phyloP scores from a whole-genome alignment of 2,888 invertebrate species.

The Parnassius orleans region DNA sequence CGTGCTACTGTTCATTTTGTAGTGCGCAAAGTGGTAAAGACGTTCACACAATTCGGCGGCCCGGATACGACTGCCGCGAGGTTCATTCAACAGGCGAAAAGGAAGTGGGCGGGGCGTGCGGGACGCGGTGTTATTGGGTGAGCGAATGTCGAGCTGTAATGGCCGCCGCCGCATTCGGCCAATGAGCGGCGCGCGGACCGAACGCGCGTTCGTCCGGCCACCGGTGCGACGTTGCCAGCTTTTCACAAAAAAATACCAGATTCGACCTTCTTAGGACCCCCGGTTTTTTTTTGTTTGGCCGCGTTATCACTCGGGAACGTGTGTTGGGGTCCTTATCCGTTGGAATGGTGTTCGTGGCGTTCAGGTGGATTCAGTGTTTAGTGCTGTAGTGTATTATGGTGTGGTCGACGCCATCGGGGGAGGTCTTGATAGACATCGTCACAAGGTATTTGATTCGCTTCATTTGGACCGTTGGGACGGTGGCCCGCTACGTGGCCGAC shows the following conservation, averaged over 20 bases:
- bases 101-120: constrained; percentile 79
- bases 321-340: constrained; percentile 70
- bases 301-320: constrained; percentile 78
- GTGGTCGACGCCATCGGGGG: constrained; percentile 75
- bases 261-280: constrained; percentile 80
- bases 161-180: constrained; percentile 77
- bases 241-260: constrained; percentile 76
- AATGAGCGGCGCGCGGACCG: constrained; percentile 74
- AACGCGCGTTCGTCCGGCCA: constrained; percentile 75
- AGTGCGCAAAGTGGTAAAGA: background rate
- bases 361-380: constrained; percentile 66
- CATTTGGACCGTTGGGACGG: constrained; percentile 37
- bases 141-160: constrained; percentile 61
- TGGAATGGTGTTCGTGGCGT: constrained; percentile 62
- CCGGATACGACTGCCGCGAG: constrained; percentile 66
- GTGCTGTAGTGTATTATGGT: constrained; percentile 76
- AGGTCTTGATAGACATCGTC: constrained; percentile 75
- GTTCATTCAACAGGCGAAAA: constrained; percentile 72
- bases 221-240: constrained; percentile 77
- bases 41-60: constrained; percentile 38
- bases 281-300: constrained; percentile 77
- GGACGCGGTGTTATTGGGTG: constrained; percentile 74
- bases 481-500: constrained; percentile 31
- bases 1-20: constrained; percentile 11
- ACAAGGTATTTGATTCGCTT: constrained; percentile 61